phyloP scores from a whole-genome alignment of 2,113 vertebrate species.

The Pardalotus punctatus region DNA sequence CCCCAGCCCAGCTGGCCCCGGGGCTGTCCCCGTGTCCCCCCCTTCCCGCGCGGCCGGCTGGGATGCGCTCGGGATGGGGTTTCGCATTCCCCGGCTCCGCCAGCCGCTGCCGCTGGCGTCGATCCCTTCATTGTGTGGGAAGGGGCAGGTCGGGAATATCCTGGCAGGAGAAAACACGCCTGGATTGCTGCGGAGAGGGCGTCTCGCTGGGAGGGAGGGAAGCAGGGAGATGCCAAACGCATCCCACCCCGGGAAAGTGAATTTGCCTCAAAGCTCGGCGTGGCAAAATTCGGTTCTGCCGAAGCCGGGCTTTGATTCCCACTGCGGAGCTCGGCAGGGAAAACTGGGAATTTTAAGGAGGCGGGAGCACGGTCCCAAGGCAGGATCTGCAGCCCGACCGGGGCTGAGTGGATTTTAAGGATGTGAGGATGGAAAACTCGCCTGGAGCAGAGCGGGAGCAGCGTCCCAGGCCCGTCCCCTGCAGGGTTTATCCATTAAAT shows the following conservation, averaged over 20 bases:
- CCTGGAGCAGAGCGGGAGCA: not conserved
- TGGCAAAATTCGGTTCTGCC: not conserved
- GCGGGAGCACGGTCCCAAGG: not conserved
- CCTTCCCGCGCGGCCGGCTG: not conserved
- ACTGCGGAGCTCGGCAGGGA: not conserved
- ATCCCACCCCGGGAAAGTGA: not conserved
- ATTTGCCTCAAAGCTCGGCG: not conserved
- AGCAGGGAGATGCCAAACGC: not conserved
- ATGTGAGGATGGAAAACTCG: not conserved
- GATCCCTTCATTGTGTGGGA: constrained; percentile 55
- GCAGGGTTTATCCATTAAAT: not conserved
- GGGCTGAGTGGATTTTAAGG: not conserved
- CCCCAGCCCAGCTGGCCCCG: not conserved
- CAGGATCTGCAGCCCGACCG: not conserved
- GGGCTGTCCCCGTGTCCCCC: not conserved
- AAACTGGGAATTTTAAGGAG: not conserved
- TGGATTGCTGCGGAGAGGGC: not conserved
- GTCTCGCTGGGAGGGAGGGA: not conserved
- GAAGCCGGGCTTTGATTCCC: not conserved
- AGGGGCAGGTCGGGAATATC: constrained; percentile 50
- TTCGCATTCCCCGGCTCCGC: not conserved
- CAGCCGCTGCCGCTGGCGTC: constrained; percentile 14
- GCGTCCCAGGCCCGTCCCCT: not conserved
- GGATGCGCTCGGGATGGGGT: not conserved
- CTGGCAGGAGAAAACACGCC: constrained; percentile 56